Evolutionary conservation across 2,888 invertebrate genomes (phyloP), one percentile per base, ranked within the genome.

Genomic region (Orthosia gothica): DNA sequence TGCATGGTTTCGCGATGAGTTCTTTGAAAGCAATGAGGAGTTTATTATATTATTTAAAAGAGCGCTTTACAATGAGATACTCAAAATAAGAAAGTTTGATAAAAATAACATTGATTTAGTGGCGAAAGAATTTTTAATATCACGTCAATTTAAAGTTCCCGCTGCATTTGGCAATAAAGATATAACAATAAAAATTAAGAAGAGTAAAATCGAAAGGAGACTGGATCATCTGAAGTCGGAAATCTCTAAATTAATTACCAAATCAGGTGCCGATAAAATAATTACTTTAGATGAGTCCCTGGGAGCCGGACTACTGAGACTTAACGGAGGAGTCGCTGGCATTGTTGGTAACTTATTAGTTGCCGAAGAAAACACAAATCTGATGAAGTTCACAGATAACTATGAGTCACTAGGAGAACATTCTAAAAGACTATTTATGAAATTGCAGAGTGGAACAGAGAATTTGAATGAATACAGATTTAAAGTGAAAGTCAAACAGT

Each of bases 121-220:
- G 54, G 77, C 55, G 4, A 70, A 49, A 54, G 54, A 63, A 54
- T 64, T 79, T 26, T 57, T 86, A 63, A n/a, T 11, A 11, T 55
- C 59, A 3, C 49, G 69, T 18, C 62, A 57, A 20, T 70, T 86
- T 16, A 85, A 85, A 74, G 76, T 86, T 1, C 81, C 85, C 12
- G 16, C 54, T 47, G 32, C 69, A 2, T 83, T 86, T 55, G 85
- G 85, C 1, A 86, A 85, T 58, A 69, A 68, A 47, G 81, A 84
- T 32, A 40, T 82, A 23, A 68, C 70, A 13, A 64, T 83, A 23
- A 76, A 57, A 55, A 63, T 74, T 2, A 55, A 61, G n/a, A 32
- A 66, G 58, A 59, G 66, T 11, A 81, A 79, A 58, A 58, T 57
- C 0, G 80, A 77, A 67, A 74, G n/a, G n/a, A 66, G 77, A 58